Evolutionary conservation across 2,888 invertebrate species (phyloP).

Genomic region (Papilio gigon): DNA sequence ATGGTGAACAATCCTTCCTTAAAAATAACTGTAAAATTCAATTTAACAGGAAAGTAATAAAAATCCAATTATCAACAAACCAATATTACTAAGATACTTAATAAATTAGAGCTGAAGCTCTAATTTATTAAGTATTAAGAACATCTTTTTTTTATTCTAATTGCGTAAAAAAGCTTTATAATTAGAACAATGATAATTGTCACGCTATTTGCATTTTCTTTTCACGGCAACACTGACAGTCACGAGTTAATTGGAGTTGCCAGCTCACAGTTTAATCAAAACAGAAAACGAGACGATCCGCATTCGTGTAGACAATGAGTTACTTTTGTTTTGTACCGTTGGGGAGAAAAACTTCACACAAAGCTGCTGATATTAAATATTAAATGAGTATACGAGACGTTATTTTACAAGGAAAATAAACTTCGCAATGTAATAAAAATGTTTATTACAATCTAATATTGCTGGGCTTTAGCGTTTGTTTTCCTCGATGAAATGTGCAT

Average conservation of each 20-base stretch:
- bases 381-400: constrained; percentile 1
- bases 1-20: not conserved
- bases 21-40: too few relatives aligned
- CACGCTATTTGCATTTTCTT: not conserved
- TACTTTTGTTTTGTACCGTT: constrained; percentile 17
- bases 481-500: not conserved
- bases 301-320: constrained; percentile 6
- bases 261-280: constrained; percentile 35
- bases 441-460: constrained; percentile 8
- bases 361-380: constrained; percentile 13
- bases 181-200: constrained; percentile 5
- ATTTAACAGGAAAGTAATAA: too few relatives aligned
- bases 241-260: constrained; percentile 30
- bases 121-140: too few relatives aligned
- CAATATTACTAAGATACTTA: too few relatives aligned
- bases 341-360: constrained; percentile 19
- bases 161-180: not conserved
- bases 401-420: constrained; percentile 17
- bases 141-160: not conserved
- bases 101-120: too few relatives aligned
- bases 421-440: not conserved
- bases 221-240: constrained; percentile 9
- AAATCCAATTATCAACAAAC: too few relatives aligned
- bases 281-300: constrained; percentile 21
- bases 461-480: constrained; percentile 3